Percentiles rank a stretch among this genome's conserved stretches.
Conservation (phyloP, 1,140 invertebrate species). For the Metopolophium dirhodum region DNA sequence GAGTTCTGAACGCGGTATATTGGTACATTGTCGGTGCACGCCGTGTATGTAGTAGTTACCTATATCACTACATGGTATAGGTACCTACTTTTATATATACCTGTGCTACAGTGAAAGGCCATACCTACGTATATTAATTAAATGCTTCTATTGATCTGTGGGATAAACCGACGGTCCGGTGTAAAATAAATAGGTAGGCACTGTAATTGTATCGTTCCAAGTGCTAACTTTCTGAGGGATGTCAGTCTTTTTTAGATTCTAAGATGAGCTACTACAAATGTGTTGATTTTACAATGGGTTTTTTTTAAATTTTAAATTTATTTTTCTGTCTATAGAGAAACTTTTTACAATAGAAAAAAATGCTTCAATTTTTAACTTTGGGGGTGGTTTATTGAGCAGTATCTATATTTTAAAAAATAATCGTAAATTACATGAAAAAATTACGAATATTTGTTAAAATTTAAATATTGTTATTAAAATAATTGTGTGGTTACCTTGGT, state of each 20-base stretch:
- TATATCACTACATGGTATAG: background rate
- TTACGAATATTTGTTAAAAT: too few species aligned
- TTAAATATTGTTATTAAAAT: too few species aligned
- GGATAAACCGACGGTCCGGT: background rate
- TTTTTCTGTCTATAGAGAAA: too few species aligned
- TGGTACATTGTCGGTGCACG: background rate
- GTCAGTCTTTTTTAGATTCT: background rate
- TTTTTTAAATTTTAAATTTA: too few species aligned
- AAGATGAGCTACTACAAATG: too few species aligned
- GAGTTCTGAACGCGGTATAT: background rate
- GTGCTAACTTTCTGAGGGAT: background rate
- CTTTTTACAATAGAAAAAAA: background rate
- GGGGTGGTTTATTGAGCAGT: background rate
- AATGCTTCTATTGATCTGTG: background rate
- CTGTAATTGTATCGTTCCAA: background rate
- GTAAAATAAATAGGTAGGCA: background rate
- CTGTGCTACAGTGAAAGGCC: background rate
- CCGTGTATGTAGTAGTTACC: too few species aligned
- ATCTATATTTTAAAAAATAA: too few species aligned
- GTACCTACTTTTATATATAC: background rate
- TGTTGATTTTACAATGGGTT: too few species aligned
- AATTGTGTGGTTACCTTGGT: too few species aligned
- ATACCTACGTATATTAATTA: background rate
- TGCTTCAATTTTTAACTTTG: background rate
- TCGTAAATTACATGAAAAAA: too few species aligned